Conservation (phyloP, 2,113 vertebrate genomes). For the Castor canadensis region DNA sequence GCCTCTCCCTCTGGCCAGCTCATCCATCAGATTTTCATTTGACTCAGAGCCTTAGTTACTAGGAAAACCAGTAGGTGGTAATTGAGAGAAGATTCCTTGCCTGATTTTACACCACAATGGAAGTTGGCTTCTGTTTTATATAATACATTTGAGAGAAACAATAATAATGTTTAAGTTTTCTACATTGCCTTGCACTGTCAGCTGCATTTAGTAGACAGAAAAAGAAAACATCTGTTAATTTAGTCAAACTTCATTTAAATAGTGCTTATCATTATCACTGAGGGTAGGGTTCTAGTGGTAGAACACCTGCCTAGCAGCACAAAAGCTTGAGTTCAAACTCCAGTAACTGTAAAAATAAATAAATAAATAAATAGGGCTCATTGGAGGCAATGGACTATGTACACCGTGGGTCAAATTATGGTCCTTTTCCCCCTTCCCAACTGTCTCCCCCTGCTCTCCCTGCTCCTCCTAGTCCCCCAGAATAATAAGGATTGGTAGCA, state of each 20-base stretch:
- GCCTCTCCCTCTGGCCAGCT: neutral
- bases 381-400: neutral
- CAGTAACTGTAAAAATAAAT: no score
- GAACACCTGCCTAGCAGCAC: no score
- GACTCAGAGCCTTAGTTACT: neutral
- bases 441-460: neutral
- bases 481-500: neutral
- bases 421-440: neutral
- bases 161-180: neutral
- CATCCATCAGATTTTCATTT: neutral
- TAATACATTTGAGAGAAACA: constrained; percentile 1
- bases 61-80: neutral
- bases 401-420: neutral
- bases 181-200: neutral
- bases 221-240: neutral
- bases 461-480: neutral
- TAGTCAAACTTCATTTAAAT: neutral
- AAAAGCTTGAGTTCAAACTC: no score
- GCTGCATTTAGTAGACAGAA: neutral
- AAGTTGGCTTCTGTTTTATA: constrained; percentile 23
- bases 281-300: no score
- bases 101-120: neutral
- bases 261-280: no score
- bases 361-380: neutral
- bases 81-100: neutral